Evolutionary conservation across 2,888 invertebrate species (phyloP).

Genomic region (Heliconius aoede): DNA sequence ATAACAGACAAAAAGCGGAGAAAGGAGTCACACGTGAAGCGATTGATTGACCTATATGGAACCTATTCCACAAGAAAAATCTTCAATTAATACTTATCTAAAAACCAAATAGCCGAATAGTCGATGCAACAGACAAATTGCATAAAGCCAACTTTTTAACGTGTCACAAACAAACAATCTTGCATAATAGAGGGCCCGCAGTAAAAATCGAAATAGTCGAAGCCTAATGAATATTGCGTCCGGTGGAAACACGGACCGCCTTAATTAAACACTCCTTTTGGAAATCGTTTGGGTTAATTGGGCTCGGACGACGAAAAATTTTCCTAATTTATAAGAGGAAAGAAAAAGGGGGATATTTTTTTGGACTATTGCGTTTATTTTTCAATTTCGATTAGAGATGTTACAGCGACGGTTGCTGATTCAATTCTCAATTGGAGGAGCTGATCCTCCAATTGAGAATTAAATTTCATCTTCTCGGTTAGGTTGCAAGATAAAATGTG

Average conservation of each 20-base stretch:
- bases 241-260: constrained; percentile 35
- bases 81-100: background rate
- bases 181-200: constrained; percentile 25
- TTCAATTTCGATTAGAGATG: constrained; percentile 5
- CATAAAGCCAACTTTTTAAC: background rate
- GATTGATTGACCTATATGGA: too few species aligned
- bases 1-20: too few species aligned
- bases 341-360: constrained; percentile 23
- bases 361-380: constrained; percentile 23
- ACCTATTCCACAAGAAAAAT: background rate
- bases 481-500: too few species aligned
- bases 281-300: constrained; percentile 37
- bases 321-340: constrained; percentile 25
- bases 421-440: background rate
- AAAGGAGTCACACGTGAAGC: too few species aligned
- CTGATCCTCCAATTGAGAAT: too few species aligned
- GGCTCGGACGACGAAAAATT: constrained; percentile 37
- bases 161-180: constrained; percentile 22
- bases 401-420: too few species aligned
- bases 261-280: constrained; percentile 42
- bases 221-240: constrained; percentile 44
- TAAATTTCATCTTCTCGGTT: too few species aligned
- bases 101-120: background rate
- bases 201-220: constrained; percentile 34
- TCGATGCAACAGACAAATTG: background rate